A percentile compares a stretch with the other conserved stretches of the same genome.
Evolutionary conservation across 1,140 invertebrate species (phyloP).

Genomic region (Pogonognathellus flavescens): DNA sequence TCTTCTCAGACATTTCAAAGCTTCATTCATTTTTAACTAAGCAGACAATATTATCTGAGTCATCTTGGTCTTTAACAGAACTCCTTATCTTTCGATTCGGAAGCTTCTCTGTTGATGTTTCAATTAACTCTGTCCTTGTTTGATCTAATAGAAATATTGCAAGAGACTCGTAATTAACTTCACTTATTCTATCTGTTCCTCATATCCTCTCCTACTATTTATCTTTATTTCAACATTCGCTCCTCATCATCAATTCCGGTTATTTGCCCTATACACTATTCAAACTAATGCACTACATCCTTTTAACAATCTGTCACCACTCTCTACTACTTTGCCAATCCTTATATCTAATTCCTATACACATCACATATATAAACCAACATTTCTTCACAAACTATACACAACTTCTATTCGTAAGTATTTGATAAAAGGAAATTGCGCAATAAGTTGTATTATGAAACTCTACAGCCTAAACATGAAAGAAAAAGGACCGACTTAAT

Average conservation of each 20-base stretch:
- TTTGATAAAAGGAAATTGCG: no score
- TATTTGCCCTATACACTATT: constrained; percentile 28
- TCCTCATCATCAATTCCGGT: constrained; percentile 14
- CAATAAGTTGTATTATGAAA: no score
- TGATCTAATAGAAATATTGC: constrained; percentile 49
- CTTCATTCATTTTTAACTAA: constrained; percentile 52
- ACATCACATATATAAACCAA: no score
- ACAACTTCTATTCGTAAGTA: no score
- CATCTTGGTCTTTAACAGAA: constrained; percentile 45
- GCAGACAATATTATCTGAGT: constrained; percentile 51
- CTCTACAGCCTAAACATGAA: no score
- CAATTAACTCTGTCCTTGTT: constrained; percentile 52
- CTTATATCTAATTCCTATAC: not conserved
- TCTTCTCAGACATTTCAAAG: constrained; percentile 8
- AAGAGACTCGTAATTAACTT: constrained; percentile 47
- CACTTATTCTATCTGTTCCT: constrained; percentile 43
- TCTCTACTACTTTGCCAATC: not conserved
- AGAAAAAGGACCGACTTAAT: no score
- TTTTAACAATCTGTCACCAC: constrained; percentile 23
- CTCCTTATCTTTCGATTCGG: constrained; percentile 46
- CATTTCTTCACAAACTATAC: no score
- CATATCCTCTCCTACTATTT: constrained; percentile 14
- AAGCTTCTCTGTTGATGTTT: constrained; percentile 51
- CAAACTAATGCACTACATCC: constrained; percentile 7
- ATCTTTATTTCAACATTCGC: constrained; percentile 36